Conservation (phyloP, 2,113 vertebrate species). For the Oncorhynchus kisutch region DNA sequence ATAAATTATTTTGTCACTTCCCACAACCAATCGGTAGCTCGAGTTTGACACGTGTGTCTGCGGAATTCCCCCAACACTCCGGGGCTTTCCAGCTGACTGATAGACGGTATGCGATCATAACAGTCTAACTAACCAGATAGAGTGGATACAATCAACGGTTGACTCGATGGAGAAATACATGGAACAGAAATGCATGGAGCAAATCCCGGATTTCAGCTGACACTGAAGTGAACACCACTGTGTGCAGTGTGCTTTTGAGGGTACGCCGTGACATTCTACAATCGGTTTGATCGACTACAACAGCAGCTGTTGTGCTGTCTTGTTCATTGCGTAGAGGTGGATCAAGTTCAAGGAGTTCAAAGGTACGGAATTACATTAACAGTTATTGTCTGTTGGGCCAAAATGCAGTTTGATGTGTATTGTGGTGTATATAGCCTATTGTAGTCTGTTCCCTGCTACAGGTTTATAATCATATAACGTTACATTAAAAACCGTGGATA, state of each 20-base stretch:
- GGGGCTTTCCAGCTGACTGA: conserved; percentile 73
- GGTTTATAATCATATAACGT: too few relatives aligned
- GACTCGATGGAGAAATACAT: conserved; percentile 12
- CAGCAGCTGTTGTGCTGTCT: too few relatives aligned
- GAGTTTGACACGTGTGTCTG: conserved; percentile 11
- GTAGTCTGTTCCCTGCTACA: too few relatives aligned
- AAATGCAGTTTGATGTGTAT: too few relatives aligned
- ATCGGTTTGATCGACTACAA: background rate
- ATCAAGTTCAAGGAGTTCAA: background rate
- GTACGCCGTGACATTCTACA: background rate
- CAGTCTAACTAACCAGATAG: background rate
- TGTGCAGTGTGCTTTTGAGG: background rate
- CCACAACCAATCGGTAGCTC: conserved; percentile 36
- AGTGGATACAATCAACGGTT: background rate
- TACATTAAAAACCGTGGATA: too few relatives aligned
- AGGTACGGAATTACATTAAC: background rate
- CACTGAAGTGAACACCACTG: background rate
- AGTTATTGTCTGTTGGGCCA: too few relatives aligned
- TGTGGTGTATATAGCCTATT: too few relatives aligned
- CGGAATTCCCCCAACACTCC: conserved; percentile 75
- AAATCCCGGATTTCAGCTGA: conserved; percentile 4
- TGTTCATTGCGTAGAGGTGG: background rate
- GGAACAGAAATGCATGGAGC: conserved; percentile 23
- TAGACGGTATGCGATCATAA: conserved; percentile 10
- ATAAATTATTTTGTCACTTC: background rate